These are phyloP conservation scores for Agriopis leucophaearia DNA, from an alignment of 2,888 invertebrate species.

Conservation along the genomic window DNA sequence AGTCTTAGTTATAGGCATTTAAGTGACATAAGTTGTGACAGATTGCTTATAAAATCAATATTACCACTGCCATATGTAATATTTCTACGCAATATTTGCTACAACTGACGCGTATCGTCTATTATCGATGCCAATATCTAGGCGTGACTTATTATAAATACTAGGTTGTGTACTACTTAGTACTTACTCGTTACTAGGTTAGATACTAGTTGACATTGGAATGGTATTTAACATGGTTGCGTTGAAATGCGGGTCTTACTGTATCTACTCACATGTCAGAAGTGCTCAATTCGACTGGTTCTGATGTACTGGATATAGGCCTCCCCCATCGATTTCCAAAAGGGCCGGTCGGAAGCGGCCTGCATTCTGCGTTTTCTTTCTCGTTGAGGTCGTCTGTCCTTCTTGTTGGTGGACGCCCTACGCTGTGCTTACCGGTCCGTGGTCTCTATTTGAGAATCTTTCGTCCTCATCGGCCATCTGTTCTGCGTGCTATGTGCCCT, in stretches of 20 bases:
- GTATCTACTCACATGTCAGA: background rate
- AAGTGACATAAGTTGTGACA: slow-evolving; percentile 1
- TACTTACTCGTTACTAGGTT: background rate
- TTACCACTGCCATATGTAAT: slow-evolving; percentile 25
- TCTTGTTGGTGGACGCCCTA: too few species aligned
- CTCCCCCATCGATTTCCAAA: too few species aligned
- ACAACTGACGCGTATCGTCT: background rate
- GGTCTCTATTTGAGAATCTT: too few species aligned
- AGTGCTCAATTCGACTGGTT: too few species aligned
- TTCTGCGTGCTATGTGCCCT: too few species aligned
- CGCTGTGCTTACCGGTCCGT: too few species aligned
- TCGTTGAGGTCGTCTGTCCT: too few species aligned
- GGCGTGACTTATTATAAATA: slow-evolving; percentile 13
- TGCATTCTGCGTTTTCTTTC: too few species aligned
- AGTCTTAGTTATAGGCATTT: background rate
- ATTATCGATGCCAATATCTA: slow-evolving; percentile 12
- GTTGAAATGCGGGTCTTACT: background rate
- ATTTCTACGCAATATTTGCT: slow-evolving; percentile 7
- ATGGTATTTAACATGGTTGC: slow-evolving; percentile 5
- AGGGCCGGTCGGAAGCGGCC: too few species aligned
- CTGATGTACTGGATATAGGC: too few species aligned
- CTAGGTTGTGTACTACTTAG: slow-evolving; percentile 9
- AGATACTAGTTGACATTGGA: slow-evolving; percentile 23
- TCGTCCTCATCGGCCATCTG: too few species aligned
- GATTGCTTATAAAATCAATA: slow-evolving; percentile 15